Evolutionary conservation across 2,888 invertebrate species (phyloP).

Genomic region (Emmelina monodactyla): DNA sequence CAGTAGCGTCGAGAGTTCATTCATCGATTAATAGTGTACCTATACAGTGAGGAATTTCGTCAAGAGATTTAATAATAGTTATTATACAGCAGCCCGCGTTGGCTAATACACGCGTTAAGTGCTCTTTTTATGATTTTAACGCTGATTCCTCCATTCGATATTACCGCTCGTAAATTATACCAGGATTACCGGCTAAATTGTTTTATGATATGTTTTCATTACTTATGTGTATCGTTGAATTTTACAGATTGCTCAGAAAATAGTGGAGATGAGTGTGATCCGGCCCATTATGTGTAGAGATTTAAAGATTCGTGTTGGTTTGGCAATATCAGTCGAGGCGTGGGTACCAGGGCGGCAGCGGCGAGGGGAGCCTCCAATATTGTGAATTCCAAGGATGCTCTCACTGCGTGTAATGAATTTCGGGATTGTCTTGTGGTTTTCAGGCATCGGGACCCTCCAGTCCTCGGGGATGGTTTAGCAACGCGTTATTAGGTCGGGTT

Average conservation of each 20-base stretch:
- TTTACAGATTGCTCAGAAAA: too few relatives aligned
- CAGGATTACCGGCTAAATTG: slow-evolving; percentile 50
- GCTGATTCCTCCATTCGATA: slow-evolving; percentile 49
- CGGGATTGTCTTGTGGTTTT: slow-evolving; percentile 61
- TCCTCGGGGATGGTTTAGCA: slow-evolving; percentile 15
- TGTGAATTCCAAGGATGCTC: slow-evolving; percentile 62
- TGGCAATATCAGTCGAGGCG: slow-evolving; percentile 30
- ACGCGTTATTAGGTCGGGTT: not conserved
- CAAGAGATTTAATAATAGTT: slow-evolving; percentile 58
- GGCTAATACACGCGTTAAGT: slow-evolving; percentile 54
- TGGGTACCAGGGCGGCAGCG: slow-evolving; percentile 20
- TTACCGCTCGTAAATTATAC: slow-evolving; percentile 50
- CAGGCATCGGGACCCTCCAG: slow-evolving; percentile 36
- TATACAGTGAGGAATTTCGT: slow-evolving; percentile 50
- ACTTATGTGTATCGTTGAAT: slow-evolving; percentile 20
- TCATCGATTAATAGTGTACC: slow-evolving; percentile 13
- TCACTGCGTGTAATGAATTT: slow-evolving; percentile 60
- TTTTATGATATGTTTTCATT: slow-evolving; percentile 55
- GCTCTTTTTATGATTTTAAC: slow-evolving; percentile 59
- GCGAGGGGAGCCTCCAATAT: slow-evolving; percentile 46
- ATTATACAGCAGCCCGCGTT: slow-evolving; percentile 53
- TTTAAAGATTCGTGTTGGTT: slow-evolving; percentile 34
- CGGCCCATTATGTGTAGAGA: too few relatives aligned
- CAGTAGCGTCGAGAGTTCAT: not conserved
- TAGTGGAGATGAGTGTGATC: too few relatives aligned